These are phyloP conservation scores for Nowickia ferox DNA, from an alignment of 2,888 invertebrate genomes.

Conservation along the genomic window DNA sequence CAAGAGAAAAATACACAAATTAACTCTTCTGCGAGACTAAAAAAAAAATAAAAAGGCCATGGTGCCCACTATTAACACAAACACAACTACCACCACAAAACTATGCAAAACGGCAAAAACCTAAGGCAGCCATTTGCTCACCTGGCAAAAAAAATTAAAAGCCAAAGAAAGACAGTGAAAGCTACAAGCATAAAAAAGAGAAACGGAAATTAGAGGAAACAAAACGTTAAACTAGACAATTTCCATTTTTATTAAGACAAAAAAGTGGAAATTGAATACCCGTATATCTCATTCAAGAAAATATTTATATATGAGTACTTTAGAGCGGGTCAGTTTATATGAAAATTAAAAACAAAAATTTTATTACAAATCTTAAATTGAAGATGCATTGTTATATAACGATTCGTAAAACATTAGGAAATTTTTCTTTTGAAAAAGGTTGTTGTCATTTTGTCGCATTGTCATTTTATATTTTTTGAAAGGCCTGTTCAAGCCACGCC, in stretches of 20 bases:
- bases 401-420: too few species aligned
- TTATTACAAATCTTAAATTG: too few species aligned
- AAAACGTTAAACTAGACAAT: constrained; percentile 42
- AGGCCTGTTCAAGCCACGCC: too few species aligned
- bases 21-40: background rate
- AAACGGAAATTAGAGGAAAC: constrained; percentile 36
- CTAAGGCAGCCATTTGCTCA: constrained; percentile 17
- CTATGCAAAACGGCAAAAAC: constrained; percentile 19
- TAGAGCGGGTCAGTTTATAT: too few species aligned
- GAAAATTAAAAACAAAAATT: too few species aligned
- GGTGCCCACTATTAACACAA: constrained; percentile 14
- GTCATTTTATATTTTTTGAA: too few species aligned
- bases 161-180: background rate
- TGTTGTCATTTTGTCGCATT: too few species aligned
- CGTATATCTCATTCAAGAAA: too few species aligned
- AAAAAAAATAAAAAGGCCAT: constrained; percentile 22
- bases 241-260: constrained; percentile 18
- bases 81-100: constrained; percentile 17
- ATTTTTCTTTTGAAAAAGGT: too few species aligned
- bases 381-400: too few species aligned
- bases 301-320: too few species aligned
- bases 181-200: background rate
- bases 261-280: background rate
- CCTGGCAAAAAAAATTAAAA: background rate
- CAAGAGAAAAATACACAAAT: background rate